Percentiles rank a stretch among this genome's conserved stretches.
Conservation (phyloP, 2,113 vertebrate genomes). For the Tetrao urogallus region DNA sequence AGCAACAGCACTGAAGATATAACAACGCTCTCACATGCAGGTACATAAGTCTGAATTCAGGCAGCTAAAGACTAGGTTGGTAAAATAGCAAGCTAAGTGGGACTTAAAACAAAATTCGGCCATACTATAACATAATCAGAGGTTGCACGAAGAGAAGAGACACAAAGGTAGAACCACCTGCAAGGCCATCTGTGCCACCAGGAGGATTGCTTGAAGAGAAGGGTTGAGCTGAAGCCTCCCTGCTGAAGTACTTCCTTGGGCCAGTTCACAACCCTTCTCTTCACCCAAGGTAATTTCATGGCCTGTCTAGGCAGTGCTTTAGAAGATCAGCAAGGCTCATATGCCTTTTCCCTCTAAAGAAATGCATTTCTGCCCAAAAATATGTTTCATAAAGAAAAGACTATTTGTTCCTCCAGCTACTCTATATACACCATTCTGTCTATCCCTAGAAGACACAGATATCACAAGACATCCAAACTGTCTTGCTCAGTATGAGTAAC, state of each 20-base stretch:
- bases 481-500: not conserved
- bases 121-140: not conserved
- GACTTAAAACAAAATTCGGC: not conserved
- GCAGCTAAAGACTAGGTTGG: not conserved
- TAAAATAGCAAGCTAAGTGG: not conserved
- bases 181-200: not conserved
- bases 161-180: not conserved
- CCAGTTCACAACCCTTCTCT: not conserved
- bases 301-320: not conserved
- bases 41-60: rapidly evolving
- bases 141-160: not conserved
- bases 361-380: not conserved
- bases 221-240: not conserved
- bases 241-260: not conserved
- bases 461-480: not conserved
- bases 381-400: not conserved
- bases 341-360: not conserved
- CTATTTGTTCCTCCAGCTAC: not conserved
- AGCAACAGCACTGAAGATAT: not conserved
- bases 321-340: not conserved
- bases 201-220: not conserved
- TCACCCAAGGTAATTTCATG: not conserved
- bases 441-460: not conserved
- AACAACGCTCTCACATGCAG: not conserved
- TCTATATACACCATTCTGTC: rapidly evolving